These are phyloP conservation scores for Peromyscus polionotus DNA, from an alignment of 2,113 vertebrate species.

Conservation along the genomic window DNA sequence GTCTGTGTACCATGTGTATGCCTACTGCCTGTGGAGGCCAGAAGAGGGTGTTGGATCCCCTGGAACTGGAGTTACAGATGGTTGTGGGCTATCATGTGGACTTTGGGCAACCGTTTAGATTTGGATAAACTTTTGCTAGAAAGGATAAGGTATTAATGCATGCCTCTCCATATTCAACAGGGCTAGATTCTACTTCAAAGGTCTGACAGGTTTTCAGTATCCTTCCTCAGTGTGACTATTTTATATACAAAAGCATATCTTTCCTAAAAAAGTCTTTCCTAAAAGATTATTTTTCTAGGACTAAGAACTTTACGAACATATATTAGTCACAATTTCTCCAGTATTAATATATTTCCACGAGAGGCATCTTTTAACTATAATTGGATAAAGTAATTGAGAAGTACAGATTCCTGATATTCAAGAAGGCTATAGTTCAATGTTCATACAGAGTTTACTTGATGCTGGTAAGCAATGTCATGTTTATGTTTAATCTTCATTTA, in stretches of 20 bases:
- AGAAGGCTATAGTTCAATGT: background rate
- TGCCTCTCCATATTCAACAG: background rate
- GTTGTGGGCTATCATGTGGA: background rate
- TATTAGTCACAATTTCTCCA: slow-evolving; percentile 14
- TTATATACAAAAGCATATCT: slow-evolving; percentile 5
- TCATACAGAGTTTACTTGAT: background rate
- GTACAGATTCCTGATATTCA: background rate
- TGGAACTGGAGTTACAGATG: background rate
- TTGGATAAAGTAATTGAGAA: slow-evolving; percentile 20
- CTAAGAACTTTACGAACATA: slow-evolving; percentile 8
- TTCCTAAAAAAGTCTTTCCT: background rate
- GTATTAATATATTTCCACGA: slow-evolving; percentile 18
- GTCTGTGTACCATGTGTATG: background rate
- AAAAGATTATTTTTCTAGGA: slow-evolving; percentile 15
- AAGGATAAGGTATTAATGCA: background rate
- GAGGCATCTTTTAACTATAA: slow-evolving; percentile 15
- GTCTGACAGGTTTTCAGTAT: background rate
- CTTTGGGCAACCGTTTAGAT: slow-evolving; percentile 29
- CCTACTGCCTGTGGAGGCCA: background rate
- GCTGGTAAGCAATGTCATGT: background rate
- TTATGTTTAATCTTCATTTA: background rate
- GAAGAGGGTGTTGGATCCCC: background rate
- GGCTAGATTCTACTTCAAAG: background rate
- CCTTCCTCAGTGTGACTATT: background rate
- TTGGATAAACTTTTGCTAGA: slow-evolving; percentile 25